These are phyloP conservation scores for Microtus pennsylvanicus DNA, from an alignment of 2,113 vertebrate genomes.

Conservation along the genomic window DNA sequence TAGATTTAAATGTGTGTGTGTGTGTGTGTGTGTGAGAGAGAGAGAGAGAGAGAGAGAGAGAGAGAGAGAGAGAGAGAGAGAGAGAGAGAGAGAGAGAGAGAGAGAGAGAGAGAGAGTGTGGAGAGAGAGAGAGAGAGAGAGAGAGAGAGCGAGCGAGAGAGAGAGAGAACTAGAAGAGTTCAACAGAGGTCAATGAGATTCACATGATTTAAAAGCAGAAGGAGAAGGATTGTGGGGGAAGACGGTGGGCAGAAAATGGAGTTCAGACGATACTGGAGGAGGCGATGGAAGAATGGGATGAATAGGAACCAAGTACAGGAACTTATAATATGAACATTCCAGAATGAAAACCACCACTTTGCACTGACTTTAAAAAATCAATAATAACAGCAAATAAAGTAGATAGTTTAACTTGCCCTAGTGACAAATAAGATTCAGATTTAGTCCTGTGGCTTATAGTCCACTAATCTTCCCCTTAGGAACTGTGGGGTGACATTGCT, in stretches of 20 bases:
- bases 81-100: too few species aligned
- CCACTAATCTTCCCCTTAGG: background rate
- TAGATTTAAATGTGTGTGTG: background rate
- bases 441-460: background rate
- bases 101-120: too few species aligned
- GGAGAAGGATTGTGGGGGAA: background rate
- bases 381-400: background rate
- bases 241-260: background rate
- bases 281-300: background rate
- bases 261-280: background rate
- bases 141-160: too few species aligned
- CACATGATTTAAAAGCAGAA: background rate
- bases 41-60: too few species aligned
- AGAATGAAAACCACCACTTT: background rate
- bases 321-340: background rate
- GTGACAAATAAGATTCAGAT: background rate
- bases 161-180: background rate
- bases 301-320: background rate
- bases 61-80: too few species aligned
- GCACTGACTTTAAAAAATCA: background rate
- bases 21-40: background rate
- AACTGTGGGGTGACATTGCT: accelerated
- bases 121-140: too few species aligned
- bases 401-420: background rate
- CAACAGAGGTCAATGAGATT: background rate